Base-by-base conservation (phyloP, 1,140 invertebrate species). In the Babylonia areolata region DNA sequence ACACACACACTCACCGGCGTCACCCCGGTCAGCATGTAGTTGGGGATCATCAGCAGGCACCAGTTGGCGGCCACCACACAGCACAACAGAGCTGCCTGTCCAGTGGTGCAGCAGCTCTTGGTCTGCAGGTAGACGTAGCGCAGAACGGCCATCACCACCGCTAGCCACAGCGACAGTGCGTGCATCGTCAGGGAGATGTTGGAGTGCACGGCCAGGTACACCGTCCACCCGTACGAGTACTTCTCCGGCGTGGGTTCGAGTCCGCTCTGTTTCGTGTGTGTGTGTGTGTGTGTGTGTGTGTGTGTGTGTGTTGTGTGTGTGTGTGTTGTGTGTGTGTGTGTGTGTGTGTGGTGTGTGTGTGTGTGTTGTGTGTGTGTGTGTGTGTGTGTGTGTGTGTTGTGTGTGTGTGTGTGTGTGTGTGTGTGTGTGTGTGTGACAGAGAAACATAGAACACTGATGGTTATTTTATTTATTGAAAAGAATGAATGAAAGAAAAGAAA, bases 111-210 rank as follows among this genome's bases (percentile, higher is more conserved):
- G 54, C 42, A 73, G 95, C 93, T 97, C 97, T 82, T 95, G 95
- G 87, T 97, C 96, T 0, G 97, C 96, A 91, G 96, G 91, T 83
- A 95, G 95, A 1, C 98, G 97, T 0, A 97, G 9, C 87, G 77
- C 17, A 85, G 79, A 2, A 98, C 96, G 0, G 98, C 98, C 78
- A 99, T 93, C 3, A 97, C 97, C 0, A 99, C 96, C 0, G 98
- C 98, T 87, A 99, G 93, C 96, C 97, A 98, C 81, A 98, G 98
- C 0, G 97, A 98, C 75, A 98, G 97, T 0, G 97, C 98, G 93
- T 99, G 98, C 92, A 97, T 95, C 1, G 97, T 97, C 96, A 94
- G 92, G 0, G 95, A 94, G 92, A 98, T 98, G 88, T 97, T 90
- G 83, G 86, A 87, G 86, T 91, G 91, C 17, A 87, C 37, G 6